Evolutionary conservation across 2,888 invertebrate species (phyloP).

Genomic region (Agriotes lineatus): DNA sequence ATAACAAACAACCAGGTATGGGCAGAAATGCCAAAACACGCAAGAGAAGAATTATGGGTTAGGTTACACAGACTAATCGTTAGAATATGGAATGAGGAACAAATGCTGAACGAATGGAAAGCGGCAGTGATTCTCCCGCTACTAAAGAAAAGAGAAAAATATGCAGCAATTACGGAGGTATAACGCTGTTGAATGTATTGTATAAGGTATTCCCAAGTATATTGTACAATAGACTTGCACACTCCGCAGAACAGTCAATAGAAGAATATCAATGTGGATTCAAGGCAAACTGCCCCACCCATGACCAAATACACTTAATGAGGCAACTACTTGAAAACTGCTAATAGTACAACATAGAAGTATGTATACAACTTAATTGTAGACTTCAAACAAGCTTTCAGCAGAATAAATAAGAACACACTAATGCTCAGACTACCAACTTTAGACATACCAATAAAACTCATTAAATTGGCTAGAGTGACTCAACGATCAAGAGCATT

Average conservation of each 20-base stretch:
- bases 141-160: neutral
- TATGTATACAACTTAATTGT: neutral
- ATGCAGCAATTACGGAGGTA: neutral
- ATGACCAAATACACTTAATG: neutral
- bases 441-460: neutral
- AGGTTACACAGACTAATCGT: neutral
- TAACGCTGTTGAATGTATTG: too few relatives aligned
- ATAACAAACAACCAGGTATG: neutral
- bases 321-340: too few relatives aligned
- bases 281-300: neutral
- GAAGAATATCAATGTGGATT: neutral
- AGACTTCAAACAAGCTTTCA: neutral
- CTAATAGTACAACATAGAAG: neutral
- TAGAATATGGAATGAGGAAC: neutral
- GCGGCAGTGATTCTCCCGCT: too few relatives aligned
- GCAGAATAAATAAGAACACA: neutral
- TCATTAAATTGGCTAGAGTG: neutral
- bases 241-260: neutral
- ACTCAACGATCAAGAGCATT: neutral
- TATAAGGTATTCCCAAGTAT: neutral
- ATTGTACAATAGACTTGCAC: neutral
- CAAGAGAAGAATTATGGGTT: neutral
- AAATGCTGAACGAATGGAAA: neutral
- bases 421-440: neutral
- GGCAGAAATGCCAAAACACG: too few relatives aligned